Evolutionary conservation across 2,797 vertebrate genomes (phyloP).

Genomic region (Melanotaenia trifasciata): DNA sequence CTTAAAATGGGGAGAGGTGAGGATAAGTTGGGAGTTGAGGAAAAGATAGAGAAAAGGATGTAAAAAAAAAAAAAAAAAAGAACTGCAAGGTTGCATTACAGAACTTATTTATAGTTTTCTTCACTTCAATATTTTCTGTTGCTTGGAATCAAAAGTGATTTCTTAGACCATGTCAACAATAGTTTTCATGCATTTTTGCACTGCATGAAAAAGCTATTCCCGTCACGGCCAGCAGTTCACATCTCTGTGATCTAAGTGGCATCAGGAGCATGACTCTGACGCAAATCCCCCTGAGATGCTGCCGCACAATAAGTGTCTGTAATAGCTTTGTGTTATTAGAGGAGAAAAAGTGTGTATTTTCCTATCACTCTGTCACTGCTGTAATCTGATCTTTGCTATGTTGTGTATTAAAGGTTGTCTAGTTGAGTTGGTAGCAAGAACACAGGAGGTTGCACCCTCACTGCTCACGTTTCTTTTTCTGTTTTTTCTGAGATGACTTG

Average conservation of each 20-base stretch:
- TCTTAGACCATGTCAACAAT: slow-evolving; percentile 56
- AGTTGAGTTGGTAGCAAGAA: slow-evolving; percentile 6
- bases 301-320: slow-evolving; percentile 53
- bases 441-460: background rate
- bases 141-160: slow-evolving; percentile 53
- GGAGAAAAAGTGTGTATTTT: slow-evolving; percentile 54
- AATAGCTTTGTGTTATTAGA: slow-evolving; percentile 63
- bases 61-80: background rate
- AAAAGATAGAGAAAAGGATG: slow-evolving; percentile 15
- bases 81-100: slow-evolving; percentile 45
- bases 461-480: slow-evolving; percentile 14
- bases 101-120: slow-evolving; percentile 48
- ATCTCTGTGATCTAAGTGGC: slow-evolving; percentile 67
- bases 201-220: slow-evolving; percentile 59
- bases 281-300: slow-evolving; percentile 63
- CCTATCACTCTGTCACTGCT: slow-evolving; percentile 50
- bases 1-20: slow-evolving; percentile 17
- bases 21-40: background rate
- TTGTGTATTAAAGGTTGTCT: slow-evolving; percentile 48
- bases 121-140: slow-evolving; percentile 54
- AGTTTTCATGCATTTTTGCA: slow-evolving; percentile 62
- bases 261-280: slow-evolving; percentile 61
- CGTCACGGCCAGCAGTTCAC: slow-evolving; percentile 59
- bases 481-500: slow-evolving; percentile 12
- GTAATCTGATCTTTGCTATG: slow-evolving; percentile 43